These are phyloP conservation scores for Axis porcinus DNA, from an alignment of 2,113 vertebrate genomes.

Conservation along the genomic window DNA sequence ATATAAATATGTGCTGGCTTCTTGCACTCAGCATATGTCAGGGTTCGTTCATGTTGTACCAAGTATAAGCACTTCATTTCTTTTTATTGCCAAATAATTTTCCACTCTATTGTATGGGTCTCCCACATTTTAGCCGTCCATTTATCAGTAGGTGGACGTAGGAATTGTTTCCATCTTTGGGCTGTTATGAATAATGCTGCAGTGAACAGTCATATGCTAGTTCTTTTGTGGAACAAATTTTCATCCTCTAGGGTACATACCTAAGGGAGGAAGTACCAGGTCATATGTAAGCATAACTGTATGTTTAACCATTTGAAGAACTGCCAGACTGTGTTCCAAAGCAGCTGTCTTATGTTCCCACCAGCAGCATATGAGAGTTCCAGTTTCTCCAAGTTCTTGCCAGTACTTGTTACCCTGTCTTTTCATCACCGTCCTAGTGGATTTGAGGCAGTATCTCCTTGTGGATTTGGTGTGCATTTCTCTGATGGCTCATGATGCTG, in stretches of 20 bases:
- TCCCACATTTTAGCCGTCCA: neutral
- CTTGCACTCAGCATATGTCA: neutral
- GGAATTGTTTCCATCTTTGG: neutral
- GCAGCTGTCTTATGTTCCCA: neutral
- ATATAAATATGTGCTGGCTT: neutral
- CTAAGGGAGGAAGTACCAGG: neutral
- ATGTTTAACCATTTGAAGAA: neutral
- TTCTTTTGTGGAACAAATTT: neutral
- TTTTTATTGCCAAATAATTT: neutral
- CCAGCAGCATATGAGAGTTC: neutral
- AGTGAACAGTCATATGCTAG: neutral
- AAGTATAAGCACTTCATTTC: neutral
- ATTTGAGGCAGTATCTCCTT: rapidly evolving
- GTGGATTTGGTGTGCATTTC: neutral
- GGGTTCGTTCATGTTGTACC: neutral
- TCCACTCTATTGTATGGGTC: neutral
- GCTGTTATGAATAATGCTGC: neutral
- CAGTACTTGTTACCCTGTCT: neutral
- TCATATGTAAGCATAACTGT: neutral
- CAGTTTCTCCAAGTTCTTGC: neutral
- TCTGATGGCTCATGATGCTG: neutral
- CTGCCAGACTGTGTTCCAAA: neutral
- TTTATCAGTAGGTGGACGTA: neutral
- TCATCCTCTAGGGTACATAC: neutral
- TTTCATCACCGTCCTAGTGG: neutral